Conservation (phyloP, 1,140 invertebrate genomes). For the Hestina assimilis region DNA sequence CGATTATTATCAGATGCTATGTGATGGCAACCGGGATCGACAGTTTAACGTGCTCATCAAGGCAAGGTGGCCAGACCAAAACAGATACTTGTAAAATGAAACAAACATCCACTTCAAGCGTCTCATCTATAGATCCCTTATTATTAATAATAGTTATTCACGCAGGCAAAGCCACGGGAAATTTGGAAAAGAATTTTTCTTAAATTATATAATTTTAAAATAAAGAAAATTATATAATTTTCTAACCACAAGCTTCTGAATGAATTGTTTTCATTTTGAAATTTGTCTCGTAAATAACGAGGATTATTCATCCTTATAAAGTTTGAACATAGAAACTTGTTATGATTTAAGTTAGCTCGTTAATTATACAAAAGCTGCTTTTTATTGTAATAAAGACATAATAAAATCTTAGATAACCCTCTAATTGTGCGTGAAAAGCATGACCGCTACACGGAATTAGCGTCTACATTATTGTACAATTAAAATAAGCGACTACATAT, state of each 20-base stretch:
- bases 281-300: conserved; percentile 3
- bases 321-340: conserved; percentile 38
- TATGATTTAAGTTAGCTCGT: conserved; percentile 37
- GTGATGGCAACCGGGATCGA: too few species aligned
- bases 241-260: background rate
- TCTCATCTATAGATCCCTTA: too few species aligned
- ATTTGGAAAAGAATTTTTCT: too few species aligned
- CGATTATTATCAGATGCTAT: too few species aligned
- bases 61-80: too few species aligned
- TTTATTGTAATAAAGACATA: conserved; percentile 60
- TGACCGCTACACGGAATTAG: conserved; percentile 52
- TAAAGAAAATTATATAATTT: too few species aligned
- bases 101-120: too few species aligned
- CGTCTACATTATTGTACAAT: conserved; percentile 26
- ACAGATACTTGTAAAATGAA: too few species aligned
- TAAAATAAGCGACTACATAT: conserved; percentile 23
- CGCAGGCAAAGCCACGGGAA: too few species aligned
- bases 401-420: conserved; percentile 60
- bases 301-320: conserved; percentile 23
- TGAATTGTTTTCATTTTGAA: conserved; percentile 1
- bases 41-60: too few species aligned
- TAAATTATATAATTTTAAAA: too few species aligned
- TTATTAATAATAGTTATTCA: too few species aligned
- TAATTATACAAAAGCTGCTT: conserved; percentile 57
- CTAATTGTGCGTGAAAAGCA: conserved; percentile 52